Base-by-base conservation (phyloP, 2,113 vertebrate species). In the Percina caprodes region DNA sequence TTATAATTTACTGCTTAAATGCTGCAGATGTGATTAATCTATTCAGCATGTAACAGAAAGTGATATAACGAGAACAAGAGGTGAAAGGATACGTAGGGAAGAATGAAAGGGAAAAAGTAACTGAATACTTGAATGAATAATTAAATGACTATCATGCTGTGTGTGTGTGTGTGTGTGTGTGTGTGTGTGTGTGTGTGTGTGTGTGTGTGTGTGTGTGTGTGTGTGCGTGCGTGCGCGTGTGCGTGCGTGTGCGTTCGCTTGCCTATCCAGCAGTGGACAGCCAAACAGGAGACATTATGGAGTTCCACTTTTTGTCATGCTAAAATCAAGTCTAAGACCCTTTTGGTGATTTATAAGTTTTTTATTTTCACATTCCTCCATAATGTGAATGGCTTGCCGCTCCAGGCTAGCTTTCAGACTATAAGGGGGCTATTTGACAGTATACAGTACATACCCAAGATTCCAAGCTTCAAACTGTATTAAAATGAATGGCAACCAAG, bases 121-220 rank as follows among this genome's bases (percentile, higher is more conserved):
- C 81, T 76, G 78, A 91, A 88, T 82, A 79, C 74, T 58, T 87
- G 62, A 88, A 93, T 93, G 75, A 94, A 94, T 93, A 93, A 93
- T 93, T 93, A 84, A 92, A 82, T 73, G 14, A 35, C 68, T 88
- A 86, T 83, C 68, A 75, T 56, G 74, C 19, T 15, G 14, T 67
- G 39, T 46, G 21, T 9, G 55, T 58, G 48, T 49, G 48, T 49
- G 48, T 49, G 48, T 49, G 48, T 49, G 48, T 49, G 51, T 30
- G 56, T 59, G 24, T 10, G 56, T 59, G 56, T 21, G 69, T 79
- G 80, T 80, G 74, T 86, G 67, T 63, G 65, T 24, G 72, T 45
- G 54, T 55, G 74, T 61, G 63, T 48, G 56, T 56, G 51, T 66
- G 48, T 55, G 54, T 63, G 56, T 35, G 62, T 46, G 46, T 61